These are phyloP conservation scores for Drosophila baimaii DNA, from an alignment of 1,140 invertebrate genomes.

Conservation along the genomic window DNA sequence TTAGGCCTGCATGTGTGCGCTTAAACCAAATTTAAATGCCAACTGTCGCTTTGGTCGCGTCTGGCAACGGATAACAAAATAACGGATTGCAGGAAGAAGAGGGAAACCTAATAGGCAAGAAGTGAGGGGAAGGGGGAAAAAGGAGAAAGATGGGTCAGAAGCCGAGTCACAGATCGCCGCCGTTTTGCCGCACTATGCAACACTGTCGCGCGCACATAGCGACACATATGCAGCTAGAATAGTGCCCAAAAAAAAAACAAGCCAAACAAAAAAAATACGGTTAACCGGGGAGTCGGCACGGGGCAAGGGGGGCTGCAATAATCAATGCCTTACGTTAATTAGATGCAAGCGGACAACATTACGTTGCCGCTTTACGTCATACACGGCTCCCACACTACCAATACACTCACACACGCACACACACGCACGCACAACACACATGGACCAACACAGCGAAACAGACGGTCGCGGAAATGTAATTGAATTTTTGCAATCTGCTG, in stretches of 20 bases:
- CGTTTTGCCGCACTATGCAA: conserved; percentile 39
- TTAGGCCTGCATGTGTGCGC: conserved; percentile 26
- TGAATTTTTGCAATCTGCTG: conserved; percentile 66
- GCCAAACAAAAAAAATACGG: conserved; percentile 21
- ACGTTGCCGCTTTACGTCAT: conserved; percentile 73
- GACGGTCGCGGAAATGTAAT: conserved; percentile 72
- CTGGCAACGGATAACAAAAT: conserved; percentile 58
- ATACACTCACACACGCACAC: conserved; percentile 27
- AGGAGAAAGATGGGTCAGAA: conserved; percentile 15
- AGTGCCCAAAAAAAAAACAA: conserved; percentile 53
- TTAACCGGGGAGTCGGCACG: neutral
- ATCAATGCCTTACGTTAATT: conserved; percentile 74
- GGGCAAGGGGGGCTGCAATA: conserved; percentile 20
- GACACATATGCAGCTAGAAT: conserved; percentile 63
- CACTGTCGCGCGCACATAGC: conserved; percentile 50
- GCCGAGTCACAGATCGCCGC: conserved; percentile 19
- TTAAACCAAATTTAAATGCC: conserved; percentile 69
- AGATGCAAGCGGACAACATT: conserved; percentile 50
- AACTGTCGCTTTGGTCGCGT: conserved; percentile 71
- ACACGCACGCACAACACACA: conserved; percentile 37
- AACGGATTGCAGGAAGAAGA: conserved; percentile 12
- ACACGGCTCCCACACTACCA: conserved; percentile 66
- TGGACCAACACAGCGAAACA: conserved; percentile 43
- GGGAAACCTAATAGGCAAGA: conserved; percentile 13
- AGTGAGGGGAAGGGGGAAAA: conserved; percentile 8